These are phyloP conservation scores for Heptranchias perlo DNA, from an alignment of 2,113 vertebrate genomes.

Conservation along the genomic window DNA sequence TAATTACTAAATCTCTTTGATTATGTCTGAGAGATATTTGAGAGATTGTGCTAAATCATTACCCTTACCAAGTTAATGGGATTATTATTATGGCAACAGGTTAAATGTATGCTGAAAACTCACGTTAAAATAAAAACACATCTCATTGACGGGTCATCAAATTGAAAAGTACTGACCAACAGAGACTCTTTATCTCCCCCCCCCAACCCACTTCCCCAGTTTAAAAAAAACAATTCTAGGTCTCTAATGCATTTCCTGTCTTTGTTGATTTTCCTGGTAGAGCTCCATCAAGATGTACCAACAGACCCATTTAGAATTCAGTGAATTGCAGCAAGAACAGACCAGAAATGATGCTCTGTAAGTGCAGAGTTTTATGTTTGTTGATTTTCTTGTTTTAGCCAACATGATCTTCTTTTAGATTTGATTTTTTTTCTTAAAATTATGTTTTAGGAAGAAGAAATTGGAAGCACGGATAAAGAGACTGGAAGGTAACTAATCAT, in stretches of 20 bases:
- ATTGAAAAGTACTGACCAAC: neutral
- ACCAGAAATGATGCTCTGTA: conserved; percentile 64
- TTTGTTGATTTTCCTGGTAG: conserved; percentile 51
- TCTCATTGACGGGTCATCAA: neutral
- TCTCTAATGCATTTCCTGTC: neutral
- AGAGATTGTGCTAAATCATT: neutral
- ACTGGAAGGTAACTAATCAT: conserved; percentile 71
- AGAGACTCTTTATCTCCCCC: too few relatives aligned
- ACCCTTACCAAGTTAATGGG: neutral
- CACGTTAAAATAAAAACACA: neutral
- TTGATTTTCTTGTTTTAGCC: neutral
- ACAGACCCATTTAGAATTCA: conserved; percentile 63
- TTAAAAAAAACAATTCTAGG: neutral
- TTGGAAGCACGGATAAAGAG: conserved; percentile 75
- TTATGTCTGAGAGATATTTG: neutral
- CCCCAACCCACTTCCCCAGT: neutral
- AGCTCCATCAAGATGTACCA: conserved; percentile 70
- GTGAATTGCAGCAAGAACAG: conserved; percentile 70
- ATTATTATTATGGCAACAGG: neutral
- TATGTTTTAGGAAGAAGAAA: conserved; percentile 69
- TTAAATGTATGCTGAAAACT: neutral
- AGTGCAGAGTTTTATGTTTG: conserved; percentile 45
- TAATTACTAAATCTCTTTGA: neutral
- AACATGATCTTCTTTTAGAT: neutral
- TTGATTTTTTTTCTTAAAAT: neutral